Conservation (phyloP, 2,113 vertebrate species). For the Brienomyrus brachyistius region DNA sequence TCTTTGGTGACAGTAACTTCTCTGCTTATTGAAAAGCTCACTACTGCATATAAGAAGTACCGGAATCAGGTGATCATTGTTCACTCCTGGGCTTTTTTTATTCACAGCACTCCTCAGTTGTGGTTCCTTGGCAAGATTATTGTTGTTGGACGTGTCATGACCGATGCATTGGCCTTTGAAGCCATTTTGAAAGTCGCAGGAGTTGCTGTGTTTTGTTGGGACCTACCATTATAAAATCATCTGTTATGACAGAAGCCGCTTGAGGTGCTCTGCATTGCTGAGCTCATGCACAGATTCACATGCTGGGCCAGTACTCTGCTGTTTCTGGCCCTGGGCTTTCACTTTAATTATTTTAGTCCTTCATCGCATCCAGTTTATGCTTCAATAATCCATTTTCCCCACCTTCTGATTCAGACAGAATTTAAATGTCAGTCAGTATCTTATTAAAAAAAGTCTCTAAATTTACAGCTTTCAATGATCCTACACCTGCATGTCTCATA, state of each 20-base stretch:
- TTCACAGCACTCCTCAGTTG: too few species aligned
- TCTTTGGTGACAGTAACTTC: background rate
- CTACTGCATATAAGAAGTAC: background rate
- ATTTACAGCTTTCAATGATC: background rate
- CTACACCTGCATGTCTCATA: background rate
- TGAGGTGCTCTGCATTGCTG: background rate
- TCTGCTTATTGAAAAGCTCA: background rate
- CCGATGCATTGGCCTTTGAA: background rate
- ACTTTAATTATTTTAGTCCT: background rate
- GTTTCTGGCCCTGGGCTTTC: background rate
- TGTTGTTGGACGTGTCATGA: background rate
- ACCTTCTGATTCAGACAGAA: background rate
- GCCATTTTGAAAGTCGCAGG: background rate
- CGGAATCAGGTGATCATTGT: background rate
- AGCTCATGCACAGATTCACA: background rate
- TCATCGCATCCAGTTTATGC: background rate
- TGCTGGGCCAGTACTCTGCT: background rate
- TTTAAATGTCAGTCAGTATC: background rate
- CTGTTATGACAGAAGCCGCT: background rate
- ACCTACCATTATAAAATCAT: background rate
- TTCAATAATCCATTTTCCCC: background rate
- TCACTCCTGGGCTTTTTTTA: background rate
- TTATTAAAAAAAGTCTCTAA: background rate
- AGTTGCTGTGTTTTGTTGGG: background rate
- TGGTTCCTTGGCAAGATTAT: background rate